Percentiles rank a stretch among this genome's conserved stretches.
Conservation (phyloP, 2,888 invertebrate genomes). For the Nymphalis polychloros region DNA sequence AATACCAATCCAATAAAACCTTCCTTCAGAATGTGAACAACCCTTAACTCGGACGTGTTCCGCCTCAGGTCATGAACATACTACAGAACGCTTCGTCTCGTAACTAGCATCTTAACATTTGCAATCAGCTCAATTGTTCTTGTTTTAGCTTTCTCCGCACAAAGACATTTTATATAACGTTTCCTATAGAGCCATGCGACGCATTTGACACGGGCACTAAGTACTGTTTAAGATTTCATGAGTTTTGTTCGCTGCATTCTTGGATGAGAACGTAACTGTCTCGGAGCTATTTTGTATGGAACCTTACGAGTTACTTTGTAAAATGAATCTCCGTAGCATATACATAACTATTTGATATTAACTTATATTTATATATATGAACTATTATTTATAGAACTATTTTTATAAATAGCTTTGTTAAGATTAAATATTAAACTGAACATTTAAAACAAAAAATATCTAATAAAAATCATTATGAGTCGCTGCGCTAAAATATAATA, state of each 20-base stretch:
- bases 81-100: slow-evolving; percentile 23
- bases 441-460: neutral
- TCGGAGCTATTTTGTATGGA: no score
- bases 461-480: neutral
- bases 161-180: slow-evolving; percentile 33
- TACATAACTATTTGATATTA: neutral
- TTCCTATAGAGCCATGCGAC: slow-evolving; percentile 23
- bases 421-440: no score
- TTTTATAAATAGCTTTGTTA: no score
- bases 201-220: slow-evolving; percentile 19
- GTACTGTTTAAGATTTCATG: slow-evolving; percentile 24
- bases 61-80: slow-evolving; percentile 23
- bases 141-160: slow-evolving; percentile 30
- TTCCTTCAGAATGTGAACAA: slow-evolving; percentile 20
- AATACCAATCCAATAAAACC: slow-evolving; percentile 9
- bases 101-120: slow-evolving; percentile 36
- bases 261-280: neutral
- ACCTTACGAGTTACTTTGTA: no score
- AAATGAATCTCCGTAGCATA: no score
- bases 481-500: slow-evolving; percentile 7
- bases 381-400: no score
- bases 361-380: no score
- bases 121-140: slow-evolving; percentile 40
- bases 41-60: slow-evolving; percentile 18
- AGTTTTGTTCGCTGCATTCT: slow-evolving; percentile 8